These are phyloP conservation scores for Shinisaurus crocodilurus DNA, from an alignment of 2,113 vertebrate species.

Conservation along the genomic window DNA sequence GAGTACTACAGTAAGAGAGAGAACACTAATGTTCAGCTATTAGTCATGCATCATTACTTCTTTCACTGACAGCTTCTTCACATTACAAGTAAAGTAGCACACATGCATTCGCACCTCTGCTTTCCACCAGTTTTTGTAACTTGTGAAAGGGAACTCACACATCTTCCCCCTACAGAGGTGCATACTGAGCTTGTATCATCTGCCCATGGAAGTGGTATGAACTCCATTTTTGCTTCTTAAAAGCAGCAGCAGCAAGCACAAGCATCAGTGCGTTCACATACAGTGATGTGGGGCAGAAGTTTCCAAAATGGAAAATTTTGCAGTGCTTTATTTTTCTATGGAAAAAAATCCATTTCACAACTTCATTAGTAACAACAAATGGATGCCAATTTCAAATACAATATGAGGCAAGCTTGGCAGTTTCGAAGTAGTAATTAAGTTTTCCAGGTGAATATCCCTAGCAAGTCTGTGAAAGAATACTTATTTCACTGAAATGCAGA, in stretches of 20 bases:
- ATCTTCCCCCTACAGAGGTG: not conserved
- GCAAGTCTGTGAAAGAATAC: no score
- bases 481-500: no score
- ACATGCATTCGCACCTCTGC: not conserved
- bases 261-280: not conserved
- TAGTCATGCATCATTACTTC: not conserved
- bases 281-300: no score
- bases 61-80: not conserved
- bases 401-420: no score
- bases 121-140: not conserved
- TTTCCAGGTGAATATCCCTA: no score
- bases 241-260: not conserved
- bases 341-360: no score
- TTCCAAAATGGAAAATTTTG: no score
- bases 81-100: slow-evolving; percentile 6
- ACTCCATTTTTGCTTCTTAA: not conserved
- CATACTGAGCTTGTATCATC: not conserved
- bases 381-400: no score
- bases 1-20: not conserved
- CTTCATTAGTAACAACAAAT: no score
- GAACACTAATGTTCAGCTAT: not conserved
- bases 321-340: no score
- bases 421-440: no score
- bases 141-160: not conserved
- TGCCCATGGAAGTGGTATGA: not conserved